Base-by-base conservation (phyloP, 2,113 vertebrate genomes). In the Pollachius pollachius region DNA sequence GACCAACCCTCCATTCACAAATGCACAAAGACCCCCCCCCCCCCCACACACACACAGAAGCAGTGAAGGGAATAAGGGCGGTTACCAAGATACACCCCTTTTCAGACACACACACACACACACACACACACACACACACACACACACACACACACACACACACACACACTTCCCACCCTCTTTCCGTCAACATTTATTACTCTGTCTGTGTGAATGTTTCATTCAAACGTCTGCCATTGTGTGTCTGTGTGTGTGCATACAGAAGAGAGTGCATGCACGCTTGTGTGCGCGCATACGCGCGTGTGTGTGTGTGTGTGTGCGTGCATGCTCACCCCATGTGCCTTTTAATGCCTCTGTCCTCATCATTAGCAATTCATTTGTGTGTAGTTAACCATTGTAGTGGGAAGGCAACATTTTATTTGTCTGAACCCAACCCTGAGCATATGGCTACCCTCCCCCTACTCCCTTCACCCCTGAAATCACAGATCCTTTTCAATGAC, bases 391-490 rank as follows among this genome's bases (percentile, higher is more conserved):
- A 95, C 92, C 88, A 94, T 95, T 94, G 94, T 89, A 18, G 37
- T 84, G 0, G 68, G 84, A 90, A 87, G 87, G 94, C 90, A 93
- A 95, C 86, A 91, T 93, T 96, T 95, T 95, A 96, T 96, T 92
- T 90, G 83, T 95, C 93, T 96, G 95, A 97, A 95, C 95, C 92
- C 92, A 87, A 94, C 94, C 95, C 94, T 88, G 92, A 93, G 95
- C 97, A 97, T 97, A 95, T 98, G 97, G 91, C 90, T 17, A 15
- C 6, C 41, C 70, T 62, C 56, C 74, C 74, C 71, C 76, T 77
- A 82, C 66, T 60, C 65, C n/a, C 56, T 78, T 54, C 69, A 74
- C 74, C 80, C 75, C 65, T 72, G 5, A 4, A 30, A 30, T 30
- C 30, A 30, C 30, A 4, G 30, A 5, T 30, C 30, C 30, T 4